These are phyloP conservation scores for Vanacampus margaritifer DNA, from an alignment of 2,113 vertebrate genomes.

Conservation along the genomic window DNA sequence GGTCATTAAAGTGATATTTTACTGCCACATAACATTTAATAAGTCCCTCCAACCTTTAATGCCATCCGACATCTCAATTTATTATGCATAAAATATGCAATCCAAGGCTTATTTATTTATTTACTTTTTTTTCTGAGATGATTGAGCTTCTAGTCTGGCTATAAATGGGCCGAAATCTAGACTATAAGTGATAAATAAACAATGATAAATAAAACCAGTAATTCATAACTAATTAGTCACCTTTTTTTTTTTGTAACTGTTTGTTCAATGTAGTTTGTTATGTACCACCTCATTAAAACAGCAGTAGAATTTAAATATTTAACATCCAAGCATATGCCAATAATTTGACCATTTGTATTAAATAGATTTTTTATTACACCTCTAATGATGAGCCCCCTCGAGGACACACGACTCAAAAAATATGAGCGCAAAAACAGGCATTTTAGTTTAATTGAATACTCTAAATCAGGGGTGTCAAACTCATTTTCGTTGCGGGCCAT, in stretches of 20 bases:
- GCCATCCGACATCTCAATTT: slow-evolving; percentile 26
- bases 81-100: slow-evolving; percentile 28
- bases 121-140: slow-evolving; percentile 9
- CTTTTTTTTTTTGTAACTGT: neutral
- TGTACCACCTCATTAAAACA: neutral
- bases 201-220: neutral
- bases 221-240: neutral
- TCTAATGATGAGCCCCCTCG: neutral
- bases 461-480: neutral
- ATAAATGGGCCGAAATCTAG: neutral
- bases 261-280: neutral
- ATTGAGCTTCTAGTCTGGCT: neutral
- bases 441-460: neutral
- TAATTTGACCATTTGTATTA: neutral
- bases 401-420: neutral
- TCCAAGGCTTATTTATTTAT: slow-evolving; percentile 13
- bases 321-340: neutral
- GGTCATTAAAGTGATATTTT: slow-evolving; percentile 28
- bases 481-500: neutral
- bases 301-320: neutral
- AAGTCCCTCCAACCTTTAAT: slow-evolving; percentile 23
- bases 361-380: neutral
- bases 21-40: slow-evolving; percentile 36
- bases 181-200: neutral
- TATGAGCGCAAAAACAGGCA: neutral